A percentile compares a stretch with the other conserved stretches of the same genome.
phyloP scores from a whole-genome alignment of 2,888 invertebrate species.

The Miltochrista miniata region DNA sequence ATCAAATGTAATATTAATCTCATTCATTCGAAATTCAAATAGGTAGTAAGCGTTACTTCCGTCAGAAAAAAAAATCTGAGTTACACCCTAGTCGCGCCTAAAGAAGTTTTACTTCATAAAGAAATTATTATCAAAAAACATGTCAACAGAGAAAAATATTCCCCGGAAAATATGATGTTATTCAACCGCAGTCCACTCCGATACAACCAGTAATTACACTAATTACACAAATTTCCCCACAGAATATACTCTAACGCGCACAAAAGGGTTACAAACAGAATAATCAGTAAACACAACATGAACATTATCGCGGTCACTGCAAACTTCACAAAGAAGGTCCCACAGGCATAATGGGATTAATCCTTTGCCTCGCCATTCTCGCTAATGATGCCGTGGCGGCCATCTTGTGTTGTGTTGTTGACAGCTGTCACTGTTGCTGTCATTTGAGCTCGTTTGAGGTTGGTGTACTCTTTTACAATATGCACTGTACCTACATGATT shows the following conservation, averaged over 20 bases:
- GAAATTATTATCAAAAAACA: too few relatives aligned
- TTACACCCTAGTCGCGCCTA: too few relatives aligned
- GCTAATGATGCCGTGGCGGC: conserved; percentile 42
- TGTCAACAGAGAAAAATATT: too few relatives aligned
- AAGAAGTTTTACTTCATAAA: too few relatives aligned
- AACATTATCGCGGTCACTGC: conserved; percentile 15
- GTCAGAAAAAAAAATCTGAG: too few relatives aligned
- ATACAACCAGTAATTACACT: conserved; percentile 22
- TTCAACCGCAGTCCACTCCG: background rate
- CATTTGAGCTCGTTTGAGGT: conserved; percentile 34
- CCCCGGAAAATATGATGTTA: too few relatives aligned
- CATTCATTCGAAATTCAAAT: too few relatives aligned
- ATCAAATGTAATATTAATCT: too few relatives aligned
- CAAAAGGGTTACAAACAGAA: conserved; percentile 28
- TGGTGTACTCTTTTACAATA: conserved; percentile 9
- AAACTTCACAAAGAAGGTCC: conserved; percentile 27
- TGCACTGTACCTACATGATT: too few relatives aligned
- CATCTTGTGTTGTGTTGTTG: conserved; percentile 38
- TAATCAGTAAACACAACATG: conserved; percentile 19
- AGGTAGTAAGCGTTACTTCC: too few relatives aligned
- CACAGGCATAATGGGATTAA: conserved; percentile 35
- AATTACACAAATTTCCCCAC: conserved; percentile 10
- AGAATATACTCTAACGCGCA: conserved; percentile 13
- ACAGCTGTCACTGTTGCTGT: conserved; percentile 46
- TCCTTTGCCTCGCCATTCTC: conserved; percentile 41